Base-by-base conservation (phyloP, 2,888 invertebrate genomes). In the Lithophane socia region DNA sequence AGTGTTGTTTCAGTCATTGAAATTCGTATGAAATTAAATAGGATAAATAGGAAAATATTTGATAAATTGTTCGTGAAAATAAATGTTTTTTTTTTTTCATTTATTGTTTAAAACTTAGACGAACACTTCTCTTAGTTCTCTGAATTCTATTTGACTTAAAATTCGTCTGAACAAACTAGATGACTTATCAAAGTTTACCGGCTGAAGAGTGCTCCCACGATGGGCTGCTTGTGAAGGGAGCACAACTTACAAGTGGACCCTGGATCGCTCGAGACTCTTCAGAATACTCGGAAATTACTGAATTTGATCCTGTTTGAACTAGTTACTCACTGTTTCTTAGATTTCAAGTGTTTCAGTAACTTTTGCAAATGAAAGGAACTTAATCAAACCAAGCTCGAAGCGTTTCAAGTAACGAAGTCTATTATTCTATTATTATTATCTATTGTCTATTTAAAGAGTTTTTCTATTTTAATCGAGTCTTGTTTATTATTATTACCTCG, bases 201-300 rank as follows among this genome's bases (percentile, higher is more conserved):
- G 71, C 64, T 85, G 77, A 81, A 84, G 86, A 84, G 87, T 77
- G 76, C 76, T 85, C 69, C 77, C 79, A 54, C 73, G 79, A 80
- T 73, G 71, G 79, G 73, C 77, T 86, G 87, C 75, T 80, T 64
- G 81, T 75, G 84, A 88, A 88, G 83, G 86, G 77, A 78, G 81
- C 72, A 73, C 82, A 84, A 88, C 83, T 88, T 87, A 81, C 83
- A 84, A 88, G 88, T 83, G 88, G 83, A 85, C 82, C 81, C 84
- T 74, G 74, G 80, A 74, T 77, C 66, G 21, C 79, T 84, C 67
- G 73, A 86, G 83, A 80, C 76, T 84, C 84, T 86, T 82, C 75
- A 82, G 7, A 83, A 79, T 73, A 79, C 80, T 84, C 82, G 73
- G 78, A 81, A 86, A 87, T 86, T 84, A 80, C 84, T 80, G 83